Base-by-base conservation (phyloP, 2,888 invertebrate genomes). In the Dorcus parallelipipedus region DNA sequence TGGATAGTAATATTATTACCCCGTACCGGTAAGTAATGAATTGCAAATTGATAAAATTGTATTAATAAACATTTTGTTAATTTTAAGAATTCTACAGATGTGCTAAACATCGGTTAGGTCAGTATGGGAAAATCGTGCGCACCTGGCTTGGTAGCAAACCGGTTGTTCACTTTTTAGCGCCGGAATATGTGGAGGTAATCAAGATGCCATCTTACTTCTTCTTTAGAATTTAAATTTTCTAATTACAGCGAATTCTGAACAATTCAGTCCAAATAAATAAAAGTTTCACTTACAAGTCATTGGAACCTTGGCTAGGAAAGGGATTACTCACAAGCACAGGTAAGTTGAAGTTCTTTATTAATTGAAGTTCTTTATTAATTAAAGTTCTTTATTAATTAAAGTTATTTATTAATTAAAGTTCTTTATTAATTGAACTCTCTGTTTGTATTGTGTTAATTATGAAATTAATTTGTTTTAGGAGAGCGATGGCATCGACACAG, bases 401-500 rank as follows among this genome's bases (percentile, higher is more conserved):
- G n/a, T n/a, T n/a, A n/a, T n/a, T n/a, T n/a, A n/a, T n/a, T n/a
- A n/a, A n/a, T n/a, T n/a, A n/a, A n/a, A n/a, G n/a, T n/a, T n/a
- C n/a, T n/a, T n/a, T n/a, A 14, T 14, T 14, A 14, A 14, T 14
- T 14, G 14, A 14, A 14, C 14, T 14, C 14, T 14, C 14, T 14
- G 14, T 14, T 14, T 14, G 14, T 14, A 14, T 1, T 14, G 14
- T 14, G 14, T 14, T 6, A 33, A 33, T 33, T 33, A 33, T 33
- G 6, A 33, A 33, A 33, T 33, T 33, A 33, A 33, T 7, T 4
- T 33, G 26, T 7, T 6, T 33, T 41, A 68, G 68, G 66, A 40
- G 50, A 47, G 33, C 69, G 69, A 62, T 73, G 73, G 72, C 67
- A 67, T 17, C 55, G 52, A 4, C 69, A 69, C 55, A 61, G 71